A percentile compares a stretch with the other conserved stretches of the same genome.
Conservation (phyloP, 2,797 vertebrate genomes). For the Typhlichthys subterraneus region DNA sequence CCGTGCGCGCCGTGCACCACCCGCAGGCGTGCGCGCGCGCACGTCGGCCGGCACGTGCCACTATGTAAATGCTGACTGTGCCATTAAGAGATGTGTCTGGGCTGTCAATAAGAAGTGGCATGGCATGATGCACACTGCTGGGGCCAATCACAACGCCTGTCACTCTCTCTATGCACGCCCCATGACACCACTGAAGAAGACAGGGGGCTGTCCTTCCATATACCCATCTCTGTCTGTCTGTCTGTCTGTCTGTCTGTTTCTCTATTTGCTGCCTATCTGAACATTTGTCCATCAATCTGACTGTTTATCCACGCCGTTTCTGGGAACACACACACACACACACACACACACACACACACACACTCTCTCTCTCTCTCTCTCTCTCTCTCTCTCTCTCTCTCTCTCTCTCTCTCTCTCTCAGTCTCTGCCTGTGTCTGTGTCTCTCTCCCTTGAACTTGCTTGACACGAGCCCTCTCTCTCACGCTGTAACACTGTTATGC, state of each 20-base stretch:
- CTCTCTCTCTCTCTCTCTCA: background rate
- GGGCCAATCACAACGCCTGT: constrained; percentile 72
- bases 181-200: too few species aligned
- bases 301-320: background rate
- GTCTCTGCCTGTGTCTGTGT: background rate
- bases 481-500: constrained; percentile 64
- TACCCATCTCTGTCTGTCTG: constrained; percentile 10
- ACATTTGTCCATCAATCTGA: background rate
- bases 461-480: constrained; percentile 17
- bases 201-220: background rate
- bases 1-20: background rate
- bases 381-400: constrained; percentile 1
- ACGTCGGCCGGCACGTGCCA: background rate
- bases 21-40: constrained; percentile 23
- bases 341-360: background rate
- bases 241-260: constrained; percentile 21
- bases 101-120: constrained; percentile 75
- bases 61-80: constrained; percentile 52
- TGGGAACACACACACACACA: background rate
- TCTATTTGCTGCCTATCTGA: too few species aligned
- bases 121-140: constrained; percentile 72
- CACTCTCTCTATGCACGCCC: constrained; percentile 59
- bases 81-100: constrained; percentile 62
- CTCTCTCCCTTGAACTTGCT: background rate
- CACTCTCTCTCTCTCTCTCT: background rate